Percentiles rank a stretch among this genome's conserved stretches.
phyloP scores from a whole-genome alignment of 2,113 vertebrate genomes.

The Phalacrocorax brasilianus region DNA sequence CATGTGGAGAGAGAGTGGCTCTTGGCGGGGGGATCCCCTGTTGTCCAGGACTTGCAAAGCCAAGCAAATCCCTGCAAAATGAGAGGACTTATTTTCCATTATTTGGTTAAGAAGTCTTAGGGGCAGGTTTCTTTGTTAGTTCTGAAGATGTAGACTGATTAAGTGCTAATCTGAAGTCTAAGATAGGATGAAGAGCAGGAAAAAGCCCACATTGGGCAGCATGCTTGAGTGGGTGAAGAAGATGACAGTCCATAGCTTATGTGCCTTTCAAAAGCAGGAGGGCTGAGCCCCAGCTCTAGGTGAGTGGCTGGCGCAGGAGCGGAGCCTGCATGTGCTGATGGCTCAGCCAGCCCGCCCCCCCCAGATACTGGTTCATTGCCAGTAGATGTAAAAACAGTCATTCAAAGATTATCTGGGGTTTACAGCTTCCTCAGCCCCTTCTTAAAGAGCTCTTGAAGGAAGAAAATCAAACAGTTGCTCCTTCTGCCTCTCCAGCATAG shows the following conservation, averaged over 20 bases:
- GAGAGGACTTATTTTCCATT: background rate
- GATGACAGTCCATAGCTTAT: accelerated
- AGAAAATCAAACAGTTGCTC: background rate
- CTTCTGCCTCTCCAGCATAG: background rate
- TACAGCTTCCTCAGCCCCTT: background rate
- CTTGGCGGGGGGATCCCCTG: background rate
- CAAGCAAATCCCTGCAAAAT: background rate
- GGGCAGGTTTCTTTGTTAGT: background rate
- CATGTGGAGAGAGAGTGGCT: background rate
- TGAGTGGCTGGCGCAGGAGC: background rate
- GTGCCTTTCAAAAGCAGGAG: background rate
- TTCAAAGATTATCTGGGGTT: background rate
- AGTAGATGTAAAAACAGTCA: background rate
- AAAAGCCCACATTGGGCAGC: background rate
- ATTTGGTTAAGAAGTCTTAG: background rate
- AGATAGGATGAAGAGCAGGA: background rate
- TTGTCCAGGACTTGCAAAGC: background rate
- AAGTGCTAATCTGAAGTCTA: accelerated
- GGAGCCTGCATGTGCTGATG: background rate
- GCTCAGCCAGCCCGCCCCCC: background rate
- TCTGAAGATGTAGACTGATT: too few relatives aligned
- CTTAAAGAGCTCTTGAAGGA: background rate
- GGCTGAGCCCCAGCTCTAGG: background rate
- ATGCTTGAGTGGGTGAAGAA: background rate
- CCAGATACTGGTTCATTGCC: background rate